These are phyloP conservation scores for Kryptolebias marmoratus DNA, from an alignment of 2,113 vertebrate species.

Conservation along the genomic window DNA sequence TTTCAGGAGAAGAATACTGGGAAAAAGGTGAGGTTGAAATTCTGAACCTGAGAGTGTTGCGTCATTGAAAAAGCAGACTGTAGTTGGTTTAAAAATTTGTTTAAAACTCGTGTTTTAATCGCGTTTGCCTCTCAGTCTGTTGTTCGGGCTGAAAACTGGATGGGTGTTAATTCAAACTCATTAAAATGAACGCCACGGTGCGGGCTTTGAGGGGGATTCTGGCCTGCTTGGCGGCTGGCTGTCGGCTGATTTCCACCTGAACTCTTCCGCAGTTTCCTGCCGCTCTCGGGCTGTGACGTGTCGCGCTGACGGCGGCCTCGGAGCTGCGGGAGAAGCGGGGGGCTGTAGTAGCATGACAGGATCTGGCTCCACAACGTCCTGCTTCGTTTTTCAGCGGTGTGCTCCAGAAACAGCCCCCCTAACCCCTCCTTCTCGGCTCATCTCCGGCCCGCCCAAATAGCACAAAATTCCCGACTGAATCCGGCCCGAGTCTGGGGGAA, in stretches of 20 bases:
- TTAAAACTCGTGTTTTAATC: conserved; percentile 18
- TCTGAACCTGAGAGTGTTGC: too few relatives aligned
- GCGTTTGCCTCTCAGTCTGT: conserved; percentile 5
- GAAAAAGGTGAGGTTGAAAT: too few relatives aligned
- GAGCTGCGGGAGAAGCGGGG: conserved; percentile 85
- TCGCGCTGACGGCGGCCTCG: conserved; percentile 91
- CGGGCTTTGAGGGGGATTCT: conserved; percentile 43
- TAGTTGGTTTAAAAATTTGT: conserved; percentile 27
- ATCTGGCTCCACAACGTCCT: conserved; percentile 76
- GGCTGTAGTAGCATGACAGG: conserved; percentile 87
- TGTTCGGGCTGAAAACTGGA: background rate
- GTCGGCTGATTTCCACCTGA: conserved; percentile 79
- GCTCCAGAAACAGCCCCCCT: conserved; percentile 80
- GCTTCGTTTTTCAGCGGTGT: conserved; percentile 78
- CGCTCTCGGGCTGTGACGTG: conserved; percentile 91
- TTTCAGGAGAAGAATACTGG: too few relatives aligned
- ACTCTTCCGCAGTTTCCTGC: conserved; percentile 93
- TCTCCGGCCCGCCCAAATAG: conserved; percentile 89
- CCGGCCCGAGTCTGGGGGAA: conserved; percentile 84
- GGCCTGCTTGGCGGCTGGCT: conserved; percentile 77
- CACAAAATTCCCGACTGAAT: conserved; percentile 85
- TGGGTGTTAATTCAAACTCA: background rate
- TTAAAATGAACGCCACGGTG: conserved; percentile 13
- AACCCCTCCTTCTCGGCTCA: conserved; percentile 91
- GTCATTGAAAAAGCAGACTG: background rate